These are phyloP conservation scores for Hiodon tergisus DNA, from an alignment of 2,113 vertebrate genomes.

Conservation along the genomic window DNA sequence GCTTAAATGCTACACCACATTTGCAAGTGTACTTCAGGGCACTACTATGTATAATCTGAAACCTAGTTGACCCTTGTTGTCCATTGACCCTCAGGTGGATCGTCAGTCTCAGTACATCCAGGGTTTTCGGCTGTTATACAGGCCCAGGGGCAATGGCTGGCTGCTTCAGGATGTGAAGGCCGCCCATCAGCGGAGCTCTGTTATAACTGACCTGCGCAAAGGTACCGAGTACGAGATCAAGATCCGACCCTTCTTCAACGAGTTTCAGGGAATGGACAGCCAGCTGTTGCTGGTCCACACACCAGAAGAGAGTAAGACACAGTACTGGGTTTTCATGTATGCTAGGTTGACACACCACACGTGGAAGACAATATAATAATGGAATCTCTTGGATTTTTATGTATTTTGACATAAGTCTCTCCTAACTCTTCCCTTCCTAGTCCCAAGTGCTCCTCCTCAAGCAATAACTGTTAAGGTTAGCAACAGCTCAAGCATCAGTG, in stretches of 20 bases:
- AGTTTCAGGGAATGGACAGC: slow-evolving; percentile 85
- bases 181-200: slow-evolving; percentile 59
- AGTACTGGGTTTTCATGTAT: too few relatives aligned
- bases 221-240: slow-evolving; percentile 86
- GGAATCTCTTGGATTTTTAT: too few relatives aligned
- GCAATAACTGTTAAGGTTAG: slow-evolving; percentile 70
- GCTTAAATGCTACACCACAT: too few relatives aligned
- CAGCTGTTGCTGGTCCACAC: slow-evolving; percentile 61
- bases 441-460: slow-evolving; percentile 80
- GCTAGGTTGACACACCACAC: too few relatives aligned
- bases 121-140: slow-evolving; percentile 84
- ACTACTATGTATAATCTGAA: too few relatives aligned
- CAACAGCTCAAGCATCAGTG: slow-evolving; percentile 77
- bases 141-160: slow-evolving; percentile 68
- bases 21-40: too few relatives aligned
- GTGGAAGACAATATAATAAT: too few relatives aligned
- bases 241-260: slow-evolving; percentile 81
- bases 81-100: slow-evolving; percentile 64
- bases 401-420: background rate
- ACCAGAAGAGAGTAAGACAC: slow-evolving; percentile 76
- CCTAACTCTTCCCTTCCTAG: slow-evolving; percentile 46
- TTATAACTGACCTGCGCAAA: slow-evolving; percentile 70
- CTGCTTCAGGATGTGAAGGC: slow-evolving; percentile 67
- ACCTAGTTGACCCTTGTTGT: too few relatives aligned
- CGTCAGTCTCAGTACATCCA: slow-evolving; percentile 77